Base-by-base conservation (phyloP, 2,797 vertebrate genomes). In the Ambastaia sidthimunki region DNA sequence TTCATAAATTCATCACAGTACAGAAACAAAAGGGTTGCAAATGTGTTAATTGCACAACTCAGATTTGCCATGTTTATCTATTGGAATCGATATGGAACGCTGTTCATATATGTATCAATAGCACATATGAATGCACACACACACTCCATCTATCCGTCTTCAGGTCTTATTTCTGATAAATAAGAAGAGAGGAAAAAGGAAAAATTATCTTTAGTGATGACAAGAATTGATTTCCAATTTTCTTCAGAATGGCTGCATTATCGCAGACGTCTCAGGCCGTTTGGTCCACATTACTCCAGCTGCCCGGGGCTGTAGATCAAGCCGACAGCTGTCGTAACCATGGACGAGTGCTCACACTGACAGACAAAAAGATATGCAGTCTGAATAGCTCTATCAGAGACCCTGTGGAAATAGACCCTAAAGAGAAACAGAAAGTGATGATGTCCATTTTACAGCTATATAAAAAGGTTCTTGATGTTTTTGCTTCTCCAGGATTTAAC, bases 181-280 rank as follows among this genome's bases (percentile, higher is more conserved):
- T 25, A 69, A 34, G 25, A 69, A 59, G 7, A 41, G 41, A 60
- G 66, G 57, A 68, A 41, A 94, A 93, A 83, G 87, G 94, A 92
- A 91, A 90, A 95, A 91, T 94, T 94, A 93, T 93, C 93, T 93
- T 91, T 91, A 82, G 93, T 86, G 94, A 96, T 95, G 95, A 96
- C 94, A 96, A 93, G 94, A 96, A 97, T 96, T 96, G 95, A 97
- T 97, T 97, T 97, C 94, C 95, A 95, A 94, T 97, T 97, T 96
- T 94, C 95, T 94, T 91, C 92, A 92, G 94, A 96, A 95, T 94
- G 94, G 93, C 93, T 95, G 93, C 94, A 95, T 96, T 93, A 94
- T 94, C 90, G 93, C 93, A 88, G 93, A 92, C 92, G 91, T 94
- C 92, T 95, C 92, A 90, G 91, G 93, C 95, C 94, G 95, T 96